Base-by-base conservation (phyloP, 2,113 vertebrate species). In the Heloderma charlesbogerti region DNA sequence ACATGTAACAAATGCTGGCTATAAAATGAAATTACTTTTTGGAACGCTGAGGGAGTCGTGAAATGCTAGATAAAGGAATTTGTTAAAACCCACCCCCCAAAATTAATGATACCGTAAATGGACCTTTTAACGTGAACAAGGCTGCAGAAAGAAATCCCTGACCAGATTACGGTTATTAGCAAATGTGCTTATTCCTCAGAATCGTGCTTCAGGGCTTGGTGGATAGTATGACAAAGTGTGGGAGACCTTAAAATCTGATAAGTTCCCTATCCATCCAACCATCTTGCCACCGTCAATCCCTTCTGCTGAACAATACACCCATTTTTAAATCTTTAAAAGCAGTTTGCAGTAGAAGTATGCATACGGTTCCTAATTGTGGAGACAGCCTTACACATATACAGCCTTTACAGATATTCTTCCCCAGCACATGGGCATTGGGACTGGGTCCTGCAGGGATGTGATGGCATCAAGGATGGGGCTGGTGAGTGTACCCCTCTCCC, bases 61-160 rank as follows among this genome's bases (percentile, higher is more conserved):
- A 34, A 88, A 78, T 60, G 1, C 31, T 83, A 92, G 87, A 87
- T 94, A 83, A 94, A 88, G 94, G 88, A 60, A 89, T 71, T 34
- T 90, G n/a, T 51, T 20, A 43, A 51, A 63, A 13, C 37, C 8
- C 54, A 77, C 45, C 27, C 54, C 80, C 51, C 34, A 63, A 90
- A 77, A 48, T 29, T 57, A 20, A 71, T 40, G 3, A 6, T 54
- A 37, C 45, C 18, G 43, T 92, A 86, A 80, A 67, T n/a, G 57
- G 77, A 88, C 75, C 89, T 60, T 79, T 88, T 29, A 0, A 1
- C 16, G 18, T 86, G 81, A 75, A 78, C 82, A 29, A 54, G n/a
- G 3, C 43, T 27, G 34, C 22, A 37, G 37, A 37, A 51, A 22
- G 22, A 60, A 7, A 16, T 2, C 34, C 0, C 66, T 80, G 84